Base-by-base conservation (phyloP, 2,797 vertebrate genomes). In the Toxotes lorentzi region DNA sequence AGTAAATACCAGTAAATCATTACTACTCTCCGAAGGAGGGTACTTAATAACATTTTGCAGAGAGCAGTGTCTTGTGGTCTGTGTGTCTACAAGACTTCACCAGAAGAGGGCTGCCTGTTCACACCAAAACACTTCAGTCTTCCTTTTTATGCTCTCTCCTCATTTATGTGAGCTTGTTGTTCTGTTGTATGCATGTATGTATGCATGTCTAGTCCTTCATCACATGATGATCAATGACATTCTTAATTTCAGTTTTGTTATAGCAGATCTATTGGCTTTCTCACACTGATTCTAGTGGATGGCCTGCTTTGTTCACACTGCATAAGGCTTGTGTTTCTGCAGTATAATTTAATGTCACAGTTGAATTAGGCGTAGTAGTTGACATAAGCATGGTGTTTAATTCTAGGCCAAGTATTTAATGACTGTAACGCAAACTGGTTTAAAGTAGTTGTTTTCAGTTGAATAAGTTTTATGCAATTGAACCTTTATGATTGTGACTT, bases 41-140 rank as follows among this genome's bases (percentile, higher is more conserved):
- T 59, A 45, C 10, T 30, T n/a, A 21, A 23, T 40, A 38, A 48
- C 40, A 48, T 47, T 51, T 17, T 57, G 21, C 8, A 45, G 21
- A 24, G 27, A 30, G 56, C 21, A 21, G 19, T 11, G 11, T 43
- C 1, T 53, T 40, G 8, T 47, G 21, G 0, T 45, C 47, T 43
- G 61, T 21, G 34, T 70, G 45, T 74, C 3, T 34, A 3, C 4
- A 45, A 57, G 6, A 62, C 21, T 78, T 79, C 23, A 78, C 76
- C 81, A 86, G 47, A 11, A 83, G 81, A 74, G 75, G 83, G 81
- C 75, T 27, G 38, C 5, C 50, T 68, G 21, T 53, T 70, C 51
- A 54, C 67, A 70, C 10, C 0, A 40, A 65, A 53, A 40, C 48
- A 34, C 58, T 51, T 24, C 7, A 19, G 10, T 40, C 30, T 17